These are phyloP conservation scores for Chelonia mydas DNA, from an alignment of 2,797 vertebrate species.

Conservation along the genomic window DNA sequence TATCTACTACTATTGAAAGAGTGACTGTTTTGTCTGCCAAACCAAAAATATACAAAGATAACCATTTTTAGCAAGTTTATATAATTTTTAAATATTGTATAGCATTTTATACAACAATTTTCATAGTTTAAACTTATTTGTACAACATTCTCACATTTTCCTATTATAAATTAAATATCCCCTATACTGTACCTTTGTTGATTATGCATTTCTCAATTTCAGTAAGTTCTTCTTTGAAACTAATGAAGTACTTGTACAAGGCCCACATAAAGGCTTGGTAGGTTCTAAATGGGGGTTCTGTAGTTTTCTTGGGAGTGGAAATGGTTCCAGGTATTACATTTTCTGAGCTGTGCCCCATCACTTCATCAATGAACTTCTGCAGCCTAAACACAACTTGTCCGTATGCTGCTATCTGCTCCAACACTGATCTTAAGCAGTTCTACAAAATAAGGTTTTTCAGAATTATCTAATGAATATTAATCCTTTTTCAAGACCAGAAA, in stretches of 20 bases:
- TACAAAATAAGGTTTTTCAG: conserved; percentile 56
- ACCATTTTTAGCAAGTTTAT: neutral
- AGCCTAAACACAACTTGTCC: conserved; percentile 94
- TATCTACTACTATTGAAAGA: conserved; percentile 90
- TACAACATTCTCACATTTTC: neutral
- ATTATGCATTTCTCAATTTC: conserved; percentile 93
- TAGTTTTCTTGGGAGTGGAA: conserved; percentile 81
- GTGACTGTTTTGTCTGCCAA: conserved; percentile 92
- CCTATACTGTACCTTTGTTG: conserved; percentile 84
- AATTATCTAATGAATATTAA: neutral
- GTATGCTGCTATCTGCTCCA: conserved; percentile 94
- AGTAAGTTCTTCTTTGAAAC: conserved; percentile 94
- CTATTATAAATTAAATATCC: neutral
- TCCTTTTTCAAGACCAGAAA: neutral
- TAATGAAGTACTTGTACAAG: conserved; percentile 94
- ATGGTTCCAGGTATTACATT: conserved; percentile 79
- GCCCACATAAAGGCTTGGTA: conserved; percentile 99
- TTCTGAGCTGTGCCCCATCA: conserved; percentile 91
- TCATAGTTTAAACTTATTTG: neutral
- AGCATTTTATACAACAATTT: neutral
- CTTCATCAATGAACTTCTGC: conserved; percentile 96
- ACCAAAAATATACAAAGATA: neutral
- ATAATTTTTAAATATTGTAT: neutral
- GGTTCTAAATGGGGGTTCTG: conserved; percentile 94
- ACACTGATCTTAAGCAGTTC: conserved; percentile 92